Conservation (phyloP, 2,113 vertebrate genomes). For the Urocolius indicus region DNA sequence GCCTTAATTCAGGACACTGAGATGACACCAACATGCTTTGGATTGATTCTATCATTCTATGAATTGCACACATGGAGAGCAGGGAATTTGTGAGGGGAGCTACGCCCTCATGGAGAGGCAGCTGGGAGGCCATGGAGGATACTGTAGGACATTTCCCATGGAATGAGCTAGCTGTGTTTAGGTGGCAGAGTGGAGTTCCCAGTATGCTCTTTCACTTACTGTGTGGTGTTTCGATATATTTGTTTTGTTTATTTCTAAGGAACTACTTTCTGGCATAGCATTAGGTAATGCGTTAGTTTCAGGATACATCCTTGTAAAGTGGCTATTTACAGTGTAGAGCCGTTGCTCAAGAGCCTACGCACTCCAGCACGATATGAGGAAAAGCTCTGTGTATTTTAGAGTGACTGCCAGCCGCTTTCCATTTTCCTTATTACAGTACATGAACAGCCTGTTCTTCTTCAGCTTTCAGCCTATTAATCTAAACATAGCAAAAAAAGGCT, state of each 20-base stretch:
- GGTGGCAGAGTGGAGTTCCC: background rate
- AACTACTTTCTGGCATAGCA: background rate
- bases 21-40: background rate
- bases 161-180: background rate
- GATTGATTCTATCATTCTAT: background rate
- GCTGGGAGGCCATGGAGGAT: background rate
- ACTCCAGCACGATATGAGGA: background rate
- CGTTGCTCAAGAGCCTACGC: background rate
- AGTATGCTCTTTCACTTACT: background rate
- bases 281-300: background rate
- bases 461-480: background rate
- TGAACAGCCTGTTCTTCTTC: background rate
- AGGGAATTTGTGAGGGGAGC: background rate
- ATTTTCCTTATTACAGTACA: background rate
- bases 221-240: background rate
- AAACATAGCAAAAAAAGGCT: conserved; percentile 11
- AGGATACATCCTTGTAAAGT: background rate
- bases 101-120: background rate
- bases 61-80: background rate
- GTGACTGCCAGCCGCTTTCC: background rate
- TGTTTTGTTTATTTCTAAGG: background rate
- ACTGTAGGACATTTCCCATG: background rate
- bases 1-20: background rate
- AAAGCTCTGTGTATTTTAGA: conserved; percentile 1
- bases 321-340: background rate